phyloP scores from a whole-genome alignment of 2,888 invertebrate genomes.

The Drepanosiphum platanoidis region DNA sequence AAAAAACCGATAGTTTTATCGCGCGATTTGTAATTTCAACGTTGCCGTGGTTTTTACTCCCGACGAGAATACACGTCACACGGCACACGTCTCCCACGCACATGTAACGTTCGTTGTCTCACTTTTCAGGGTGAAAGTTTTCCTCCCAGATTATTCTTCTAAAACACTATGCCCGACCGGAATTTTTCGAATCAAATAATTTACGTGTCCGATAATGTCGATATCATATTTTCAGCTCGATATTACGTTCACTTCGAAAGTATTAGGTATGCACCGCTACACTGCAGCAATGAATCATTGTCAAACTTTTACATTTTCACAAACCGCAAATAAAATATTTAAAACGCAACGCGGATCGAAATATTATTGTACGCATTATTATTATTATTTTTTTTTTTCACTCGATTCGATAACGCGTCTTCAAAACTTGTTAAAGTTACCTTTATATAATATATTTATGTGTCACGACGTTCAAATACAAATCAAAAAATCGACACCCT shows the following conservation, averaged over 20 bases:
- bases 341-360: neutral
- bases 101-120: slow-evolving; percentile 1
- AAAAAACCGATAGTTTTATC: too few species aligned
- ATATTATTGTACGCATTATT: neutral
- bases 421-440: neutral
- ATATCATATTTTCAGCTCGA: slow-evolving; percentile 23
- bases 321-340: slow-evolving; percentile 39
- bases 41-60: slow-evolving; percentile 26
- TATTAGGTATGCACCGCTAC: neutral
- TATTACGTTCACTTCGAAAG: slow-evolving; percentile 57
- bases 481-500: neutral
- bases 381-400: neutral
- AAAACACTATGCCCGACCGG: neutral
- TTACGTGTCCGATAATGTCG: slow-evolving; percentile 39
- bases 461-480: too few species aligned
- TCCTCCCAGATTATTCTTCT: slow-evolving; percentile 20
- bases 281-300: slow-evolving; percentile 25
- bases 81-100: slow-evolving; percentile 24
- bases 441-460: neutral
- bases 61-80: neutral
- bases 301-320: slow-evolving; percentile 55
- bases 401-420: too few species aligned
- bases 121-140: slow-evolving; percentile 43
- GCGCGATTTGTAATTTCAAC: too few species aligned
- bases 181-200: slow-evolving; percentile 50